Percentiles rank a stretch among this genome's conserved stretches.
Evolutionary conservation across 2,113 vertebrate genomes (phyloP).

Genomic region (Chamaetylas fuelleborni): DNA sequence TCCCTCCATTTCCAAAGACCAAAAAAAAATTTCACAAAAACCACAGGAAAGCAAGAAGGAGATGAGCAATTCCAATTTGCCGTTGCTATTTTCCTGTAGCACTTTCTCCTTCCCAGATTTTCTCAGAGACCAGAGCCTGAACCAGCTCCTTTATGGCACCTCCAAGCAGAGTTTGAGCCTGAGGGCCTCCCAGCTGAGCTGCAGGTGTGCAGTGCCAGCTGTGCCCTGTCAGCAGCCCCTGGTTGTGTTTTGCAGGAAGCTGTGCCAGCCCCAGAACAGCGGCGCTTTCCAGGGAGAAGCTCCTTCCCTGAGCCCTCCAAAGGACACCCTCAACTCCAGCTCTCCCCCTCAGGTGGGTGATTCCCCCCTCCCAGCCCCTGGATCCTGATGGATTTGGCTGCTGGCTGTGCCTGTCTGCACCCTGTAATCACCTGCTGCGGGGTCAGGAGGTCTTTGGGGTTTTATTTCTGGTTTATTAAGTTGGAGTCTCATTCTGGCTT

Average conservation of each 20-base stretch:
- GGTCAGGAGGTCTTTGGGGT: background rate
- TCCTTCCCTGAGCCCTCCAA: slow-evolving; percentile 81
- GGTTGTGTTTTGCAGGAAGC: slow-evolving; percentile 77
- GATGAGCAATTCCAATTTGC: no score
- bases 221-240: background rate
- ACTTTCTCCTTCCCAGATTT: background rate
- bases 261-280: slow-evolving; percentile 79
- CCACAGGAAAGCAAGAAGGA: rapidly evolving
- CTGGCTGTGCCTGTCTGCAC: background rate
- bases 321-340: slow-evolving; percentile 77
- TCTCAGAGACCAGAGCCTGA: rapidly evolving
- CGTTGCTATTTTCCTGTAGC: rapidly evolving
- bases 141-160: rapidly evolving
- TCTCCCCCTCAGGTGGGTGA: slow-evolving; percentile 87
- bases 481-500: background rate
- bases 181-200: background rate
- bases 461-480: background rate
- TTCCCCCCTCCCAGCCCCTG: background rate
- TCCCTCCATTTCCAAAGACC: background rate
- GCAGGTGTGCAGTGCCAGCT: background rate
- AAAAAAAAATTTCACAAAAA: background rate
- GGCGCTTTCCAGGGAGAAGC: slow-evolving; percentile 71
- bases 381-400: background rate
- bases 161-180: background rate
- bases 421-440: background rate